Conservation (phyloP, 2,888 invertebrate genomes). For the Deilephila elpenor region DNA sequence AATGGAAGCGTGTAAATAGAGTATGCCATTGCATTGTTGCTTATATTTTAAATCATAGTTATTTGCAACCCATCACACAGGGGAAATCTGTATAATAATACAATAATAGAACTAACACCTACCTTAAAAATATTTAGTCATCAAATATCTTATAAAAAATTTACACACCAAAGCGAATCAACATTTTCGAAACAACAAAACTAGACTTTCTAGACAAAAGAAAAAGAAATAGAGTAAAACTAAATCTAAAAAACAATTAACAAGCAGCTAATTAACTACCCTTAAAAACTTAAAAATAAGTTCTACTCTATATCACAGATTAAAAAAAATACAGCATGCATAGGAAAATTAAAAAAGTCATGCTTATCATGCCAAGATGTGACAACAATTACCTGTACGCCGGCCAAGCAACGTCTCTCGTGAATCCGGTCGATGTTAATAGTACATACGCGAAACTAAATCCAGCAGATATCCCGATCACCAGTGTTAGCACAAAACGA, state of each 20-base stretch:
- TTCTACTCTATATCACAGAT: background rate
- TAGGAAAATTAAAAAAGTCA: constrained; percentile 39
- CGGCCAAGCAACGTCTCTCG: constrained; percentile 73
- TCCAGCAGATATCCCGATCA: constrained; percentile 89
- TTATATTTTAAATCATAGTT: constrained; percentile 9
- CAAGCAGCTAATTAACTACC: too few relatives aligned
- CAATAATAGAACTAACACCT: too few relatives aligned
- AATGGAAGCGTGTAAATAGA: constrained; percentile 16
- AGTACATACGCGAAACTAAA: constrained; percentile 91
- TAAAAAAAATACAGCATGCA: constrained; percentile 34
- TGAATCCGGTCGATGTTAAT: constrained; percentile 84
- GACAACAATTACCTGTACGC: constrained; percentile 77
- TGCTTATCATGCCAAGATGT: constrained; percentile 52
- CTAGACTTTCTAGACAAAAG: too few relatives aligned
- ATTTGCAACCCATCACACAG: background rate
- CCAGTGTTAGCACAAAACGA: constrained; percentile 88
- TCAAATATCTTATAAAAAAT: too few relatives aligned
- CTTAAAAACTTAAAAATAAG: background rate
- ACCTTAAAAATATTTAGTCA: too few relatives aligned
- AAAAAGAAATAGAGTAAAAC: too few relatives aligned
- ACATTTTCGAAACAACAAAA: too few relatives aligned
- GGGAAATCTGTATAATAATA: background rate
- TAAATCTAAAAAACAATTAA: too few relatives aligned
- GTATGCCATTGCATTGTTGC: background rate
- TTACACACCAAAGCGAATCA: too few relatives aligned